Percentiles rank a stretch among this genome's conserved stretches.
phyloP scores from a whole-genome alignment of 2,113 vertebrate genomes.

The Ciconia boyciana region DNA sequence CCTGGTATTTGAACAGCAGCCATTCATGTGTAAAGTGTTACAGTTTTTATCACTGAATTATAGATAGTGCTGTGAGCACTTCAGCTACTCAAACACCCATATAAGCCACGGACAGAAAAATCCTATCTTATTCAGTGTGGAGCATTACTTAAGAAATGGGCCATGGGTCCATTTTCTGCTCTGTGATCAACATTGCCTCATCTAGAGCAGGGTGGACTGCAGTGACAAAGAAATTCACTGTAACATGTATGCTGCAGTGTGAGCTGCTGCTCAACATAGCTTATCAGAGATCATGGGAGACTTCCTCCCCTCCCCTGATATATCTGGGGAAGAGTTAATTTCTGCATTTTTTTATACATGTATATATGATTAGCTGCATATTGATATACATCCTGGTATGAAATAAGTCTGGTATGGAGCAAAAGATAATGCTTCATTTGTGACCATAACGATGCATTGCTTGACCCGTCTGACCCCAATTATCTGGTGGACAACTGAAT shows the following conservation, averaged over 20 bases:
- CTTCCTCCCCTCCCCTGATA: accelerated
- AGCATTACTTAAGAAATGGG: neutral
- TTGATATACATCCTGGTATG: neutral
- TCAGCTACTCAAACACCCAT: neutral
- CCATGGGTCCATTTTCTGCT: neutral
- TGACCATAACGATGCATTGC: neutral
- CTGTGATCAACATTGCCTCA: neutral
- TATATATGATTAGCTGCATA: neutral
- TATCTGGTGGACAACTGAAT: neutral
- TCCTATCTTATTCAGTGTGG: neutral
- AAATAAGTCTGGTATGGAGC: neutral
- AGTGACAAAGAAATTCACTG: neutral
- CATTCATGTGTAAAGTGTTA: neutral
- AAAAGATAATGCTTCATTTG: neutral
- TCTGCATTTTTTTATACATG: neutral
- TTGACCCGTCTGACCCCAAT: neutral
- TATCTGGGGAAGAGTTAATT: neutral
- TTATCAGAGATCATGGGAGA: neutral
- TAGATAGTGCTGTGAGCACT: neutral
- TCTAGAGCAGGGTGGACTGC: neutral
- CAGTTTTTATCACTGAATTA: neutral
- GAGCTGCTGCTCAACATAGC: neutral
- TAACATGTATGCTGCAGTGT: neutral
- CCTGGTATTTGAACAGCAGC: neutral
- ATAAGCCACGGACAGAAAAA: neutral